These are phyloP conservation scores for Montipora capitata DNA, from an alignment of 92 coral and sea anemone genomes.

Conservation along the genomic window DNA sequence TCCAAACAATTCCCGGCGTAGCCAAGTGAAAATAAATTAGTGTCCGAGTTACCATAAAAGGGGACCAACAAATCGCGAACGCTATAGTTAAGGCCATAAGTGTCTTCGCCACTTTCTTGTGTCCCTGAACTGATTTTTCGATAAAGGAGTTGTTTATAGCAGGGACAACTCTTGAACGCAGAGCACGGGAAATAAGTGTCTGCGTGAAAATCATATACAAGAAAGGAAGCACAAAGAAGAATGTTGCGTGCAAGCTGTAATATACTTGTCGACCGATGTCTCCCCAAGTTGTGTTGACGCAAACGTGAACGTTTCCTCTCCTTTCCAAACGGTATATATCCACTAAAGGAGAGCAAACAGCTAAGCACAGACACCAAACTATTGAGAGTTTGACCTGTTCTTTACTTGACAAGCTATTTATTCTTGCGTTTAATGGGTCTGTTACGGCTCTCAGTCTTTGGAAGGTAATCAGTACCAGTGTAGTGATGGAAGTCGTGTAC, in stretches of 20 bases:
- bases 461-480: conserved; percentile 47
- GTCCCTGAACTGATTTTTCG: not conserved
- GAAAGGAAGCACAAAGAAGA: no score
- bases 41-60: conserved; percentile 64
- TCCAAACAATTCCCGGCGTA: conserved; percentile 41
- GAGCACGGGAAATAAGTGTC: not conserved
- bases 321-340: conserved; percentile 32
- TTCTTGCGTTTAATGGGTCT: conserved; percentile 36
- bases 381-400: not conserved
- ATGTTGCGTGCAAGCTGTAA: conserved; percentile 37
- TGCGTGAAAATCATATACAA: conserved; percentile 38
- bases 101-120: conserved; percentile 42
- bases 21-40: conserved; percentile 40
- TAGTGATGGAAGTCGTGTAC: conserved; percentile 58
- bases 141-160: conserved; percentile 1
- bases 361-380: conserved; percentile 40
- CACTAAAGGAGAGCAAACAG: conserved; percentile 52
- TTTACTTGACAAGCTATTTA: not conserved
- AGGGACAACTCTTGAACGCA: conserved; percentile 3
- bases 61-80: conserved; percentile 61
- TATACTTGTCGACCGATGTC: conserved; percentile 18
- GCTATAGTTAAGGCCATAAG: conserved; percentile 45
- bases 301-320: not conserved
- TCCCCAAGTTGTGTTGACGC: conserved; percentile 29
- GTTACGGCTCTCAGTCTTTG: conserved; percentile 44